Evolutionary conservation across 2,888 invertebrate species (phyloP), one percentile per base, ranked within the genome.

Genomic region (Alsophila aescularia): DNA sequence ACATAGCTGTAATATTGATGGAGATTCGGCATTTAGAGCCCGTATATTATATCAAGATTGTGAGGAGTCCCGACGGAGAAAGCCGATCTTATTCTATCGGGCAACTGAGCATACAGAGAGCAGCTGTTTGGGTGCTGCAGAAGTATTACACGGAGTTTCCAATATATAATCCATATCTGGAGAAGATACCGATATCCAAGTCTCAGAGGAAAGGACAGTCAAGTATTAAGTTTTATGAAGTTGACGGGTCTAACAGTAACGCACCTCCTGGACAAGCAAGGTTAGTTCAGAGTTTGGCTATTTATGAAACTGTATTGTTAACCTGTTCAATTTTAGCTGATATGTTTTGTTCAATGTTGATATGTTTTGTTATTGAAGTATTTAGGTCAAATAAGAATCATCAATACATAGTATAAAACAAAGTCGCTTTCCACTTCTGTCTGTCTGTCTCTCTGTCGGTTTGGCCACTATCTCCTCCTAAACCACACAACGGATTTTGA

Each of bases 211-310:
- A 95, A 67, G 94, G 94, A 0, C 95, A 95, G 39, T 95, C 95
- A 0, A 96, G 96, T 82, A 98, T 98, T 77, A 99, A 99, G 85
- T 98, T 99, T 81, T 99, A 99, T 85, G 98, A 99, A 83, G 98
- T 99, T 6, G 99, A 99, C 77, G 96, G 95, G 4, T 94, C 96
- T 0, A 95, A 93, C 67, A 90, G 93, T 2, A 93, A 94, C 45
- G 92, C 94, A 36, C 94, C 95, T 90, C 70, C 96, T 51, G 95
- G 95, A 53, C 96, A 96, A 73, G 94, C 96, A 6, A 83, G 92
- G 92, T 91, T 32, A 75, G 83, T 66, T 37, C 40, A 37, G 27
- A 10, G 13, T 18, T 40, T 14, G 37, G 21, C 16, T 8, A 27
- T 21, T 21, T 21, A 21, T 21, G 4, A 21, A 21, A n/a, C n/a